Percentiles rank a stretch among this genome's conserved stretches.
These are phyloP conservation scores for Radopholus similis DNA, from an alignment of 1,140 invertebrate species.

Conservation along the genomic window DNA sequence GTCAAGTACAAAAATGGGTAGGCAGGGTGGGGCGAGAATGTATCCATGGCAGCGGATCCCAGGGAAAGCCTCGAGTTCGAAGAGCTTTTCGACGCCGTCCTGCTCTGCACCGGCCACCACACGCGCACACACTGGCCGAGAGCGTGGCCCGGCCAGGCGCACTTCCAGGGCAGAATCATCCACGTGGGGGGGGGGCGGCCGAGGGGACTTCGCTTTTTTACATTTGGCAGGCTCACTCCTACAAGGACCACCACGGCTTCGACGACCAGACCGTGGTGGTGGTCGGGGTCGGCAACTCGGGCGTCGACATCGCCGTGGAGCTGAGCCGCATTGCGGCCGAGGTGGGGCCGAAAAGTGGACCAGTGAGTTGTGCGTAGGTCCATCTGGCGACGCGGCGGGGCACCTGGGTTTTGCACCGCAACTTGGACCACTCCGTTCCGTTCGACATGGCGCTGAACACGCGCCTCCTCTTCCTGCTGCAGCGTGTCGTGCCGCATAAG, in stretches of 20 bases:
- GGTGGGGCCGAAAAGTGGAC: slow-evolving; percentile 27
- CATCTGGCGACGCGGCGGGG: slow-evolving; percentile 64
- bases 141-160: slow-evolving; percentile 52
- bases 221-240: slow-evolving; percentile 50
- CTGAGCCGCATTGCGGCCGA: slow-evolving; percentile 61
- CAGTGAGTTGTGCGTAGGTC: slow-evolving; percentile 52
- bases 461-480: slow-evolving; percentile 11
- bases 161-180: slow-evolving; percentile 62
- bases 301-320: slow-evolving; percentile 65
- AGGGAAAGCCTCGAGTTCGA: slow-evolving; percentile 2
- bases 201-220: neutral
- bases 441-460: slow-evolving; percentile 32
- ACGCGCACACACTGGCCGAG: slow-evolving; percentile 50
- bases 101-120: slow-evolving; percentile 60
- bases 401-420: slow-evolving; percentile 62
- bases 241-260: slow-evolving; percentile 50
- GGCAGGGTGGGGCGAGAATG: neutral
- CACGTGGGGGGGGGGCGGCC: slow-evolving; percentile 44
- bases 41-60: neutral
- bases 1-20: slow-evolving; percentile 36
- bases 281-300: slow-evolving; percentile 66
- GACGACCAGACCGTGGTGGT: slow-evolving; percentile 63
- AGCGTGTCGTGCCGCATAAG: neutral
- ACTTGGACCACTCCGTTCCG: slow-evolving; percentile 55
- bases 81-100: slow-evolving; percentile 61